Base-by-base conservation (phyloP, 1,140 invertebrate genomes). In the Papilio polytes region DNA sequence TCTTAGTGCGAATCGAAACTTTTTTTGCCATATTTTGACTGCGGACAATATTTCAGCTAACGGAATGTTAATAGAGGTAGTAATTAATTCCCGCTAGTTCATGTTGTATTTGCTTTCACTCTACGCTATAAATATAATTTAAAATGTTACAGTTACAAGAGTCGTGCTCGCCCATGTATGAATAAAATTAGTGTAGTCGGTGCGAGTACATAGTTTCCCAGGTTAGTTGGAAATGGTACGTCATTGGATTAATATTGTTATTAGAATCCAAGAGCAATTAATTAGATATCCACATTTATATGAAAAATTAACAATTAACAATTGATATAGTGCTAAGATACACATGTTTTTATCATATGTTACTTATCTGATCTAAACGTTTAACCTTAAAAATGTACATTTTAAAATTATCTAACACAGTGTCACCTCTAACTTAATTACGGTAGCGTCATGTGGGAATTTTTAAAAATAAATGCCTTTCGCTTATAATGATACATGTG, bases 381-480 rank as follows among this genome's bases (percentile, higher is more conserved):
- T 70, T 70, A 36, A 26, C 59, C 13, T 15, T 70, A 70, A 36
- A 41, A 63, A 4, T 10, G 13, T 70, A 31, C 20, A 63, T 26
- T n/a, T 70, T 36, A 70, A 63, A 63, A 70, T 70, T 70, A 70
- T 31, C 46, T 51, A 53, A 51, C n/a, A 51, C 9, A 15, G n/a
- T 8, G 44, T 59, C 56, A 76, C 12, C 44, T 78, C 51, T 9
- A 26, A 31, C 22, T 70, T 70, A 70, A 15, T 31, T 31, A 70
- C 26, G 26, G 51, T 59, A 18, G 26, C 26, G 76, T 78, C 76
- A 78, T 78, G 76, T 78, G 76, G 76, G 76, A 78, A 78, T 78
- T 78, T 78, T 78, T 78, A 78, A 77, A 78, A 56, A 36, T 18
- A 36, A 78, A 78, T 78, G 76, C 31, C 76, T 59, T 56, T 78